Base-by-base conservation (phyloP, 2,888 invertebrate species). In the Liopterus haemorrhoidalis region DNA sequence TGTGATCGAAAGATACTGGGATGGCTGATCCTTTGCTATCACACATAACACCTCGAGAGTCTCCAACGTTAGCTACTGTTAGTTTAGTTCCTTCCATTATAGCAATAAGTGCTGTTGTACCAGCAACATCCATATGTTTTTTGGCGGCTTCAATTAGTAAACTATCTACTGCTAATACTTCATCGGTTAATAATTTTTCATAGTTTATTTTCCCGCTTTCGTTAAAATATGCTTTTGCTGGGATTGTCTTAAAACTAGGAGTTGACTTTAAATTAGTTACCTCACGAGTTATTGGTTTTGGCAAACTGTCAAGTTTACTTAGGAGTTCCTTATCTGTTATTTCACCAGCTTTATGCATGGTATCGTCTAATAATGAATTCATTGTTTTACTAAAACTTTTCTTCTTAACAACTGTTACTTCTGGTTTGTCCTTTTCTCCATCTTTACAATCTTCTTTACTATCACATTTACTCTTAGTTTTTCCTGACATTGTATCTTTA, bases 1-100 rank as follows among this genome's bases (percentile, higher is more conserved):
- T 96, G 66, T 96, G 96, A 68, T 96, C 96, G 67, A 90, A 91
- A 1, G 95, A 94, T 5, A 96, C 71, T 9, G 91, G 93, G 56
- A 92, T 89, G 1, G 88, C 89, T 65, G 86, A 87, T 24, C 93
- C 93, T 60, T 84, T 81, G 35, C 78, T 78, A 68, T 94, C 93
- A 67, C 92, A 94, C 85, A 95, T 89, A 0, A 95, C 94, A 19
- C 93, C 96, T 52, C 96, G 74, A 0, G 95, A 95, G 67, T 96
- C 96, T 3, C 96, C 96, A 16, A 96, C 94, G 74, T 96, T 96
- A 9, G 94, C 95, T 18, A 96, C 93, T 52, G 88, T 82, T 51
- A 96, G 69, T 58, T 82, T 78, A 56, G 82, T 80, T 27, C 79
- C 83, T 65, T 92, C 87, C 55, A 95, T 71, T 11, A 95, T 70